These are phyloP conservation scores for Eilema griseolum DNA, from an alignment of 2,888 invertebrate genomes.

Conservation along the genomic window DNA sequence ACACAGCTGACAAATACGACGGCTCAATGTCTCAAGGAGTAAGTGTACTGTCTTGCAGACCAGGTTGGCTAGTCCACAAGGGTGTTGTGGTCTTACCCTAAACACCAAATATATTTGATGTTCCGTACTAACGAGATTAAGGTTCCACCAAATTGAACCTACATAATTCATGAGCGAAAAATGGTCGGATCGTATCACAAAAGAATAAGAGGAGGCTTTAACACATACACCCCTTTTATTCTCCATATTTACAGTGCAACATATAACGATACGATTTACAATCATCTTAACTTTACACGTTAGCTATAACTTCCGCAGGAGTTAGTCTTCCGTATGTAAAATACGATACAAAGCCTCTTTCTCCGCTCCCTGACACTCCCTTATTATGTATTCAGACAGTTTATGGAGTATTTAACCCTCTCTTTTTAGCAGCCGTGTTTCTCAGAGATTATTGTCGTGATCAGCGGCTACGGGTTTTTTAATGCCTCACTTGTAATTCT, in stretches of 20 bases:
- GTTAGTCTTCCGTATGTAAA: slow-evolving; percentile 61
- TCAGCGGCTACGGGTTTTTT: slow-evolving; percentile 21
- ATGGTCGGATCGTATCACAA: neutral
- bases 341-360: slow-evolving; percentile 45
- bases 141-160: neutral
- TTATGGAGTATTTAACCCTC: slow-evolving; percentile 71
- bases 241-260: slow-evolving; percentile 22
- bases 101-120: neutral
- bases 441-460: slow-evolving; percentile 7
- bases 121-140: neutral
- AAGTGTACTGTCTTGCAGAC: no score
- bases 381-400: slow-evolving; percentile 66
- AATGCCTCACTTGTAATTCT: neutral
- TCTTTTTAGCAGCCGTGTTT: slow-evolving; percentile 61
- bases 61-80: no score
- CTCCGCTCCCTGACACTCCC: slow-evolving; percentile 36
- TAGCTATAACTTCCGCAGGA: slow-evolving; percentile 62
- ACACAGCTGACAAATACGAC: neutral
- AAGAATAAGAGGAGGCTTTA: neutral
- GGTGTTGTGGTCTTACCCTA: no score
- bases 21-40: no score
- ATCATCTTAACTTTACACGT: slow-evolving; percentile 55
- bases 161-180: neutral
- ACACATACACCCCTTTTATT: slow-evolving; percentile 13
- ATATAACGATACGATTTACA: slow-evolving; percentile 47